Evolutionary conservation across 1,140 invertebrate species (phyloP), one percentile per base, ranked within the genome.

Genomic region (Halyomorpha halys): DNA sequence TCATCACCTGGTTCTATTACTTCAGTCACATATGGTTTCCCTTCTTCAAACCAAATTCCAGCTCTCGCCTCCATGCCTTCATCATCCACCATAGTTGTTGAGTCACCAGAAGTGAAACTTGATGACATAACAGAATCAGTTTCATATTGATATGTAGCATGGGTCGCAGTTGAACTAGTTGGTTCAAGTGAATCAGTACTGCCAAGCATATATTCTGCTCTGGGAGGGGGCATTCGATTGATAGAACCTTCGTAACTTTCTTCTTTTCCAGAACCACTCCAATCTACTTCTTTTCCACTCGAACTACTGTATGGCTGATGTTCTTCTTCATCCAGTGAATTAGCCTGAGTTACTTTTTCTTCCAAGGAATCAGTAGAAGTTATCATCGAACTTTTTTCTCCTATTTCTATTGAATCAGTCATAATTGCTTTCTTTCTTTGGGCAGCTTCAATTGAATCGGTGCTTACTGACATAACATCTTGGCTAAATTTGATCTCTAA

Each of bases 71-170:
- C 66, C 13, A 66, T 61, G 65, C 83, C 84, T 66, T 85, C 71
- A 19, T 82, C 83, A 69, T 87, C 85, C 2, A 86, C 80, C 83
- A 86, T 84, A 15, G 85, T 86, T 70, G 83, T 85, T 54, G 84
- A 86, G 65, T 84, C 85, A 70, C 82, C 84, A 74, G 86, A 89
- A 30, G 86, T 88, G 47, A 89, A 81, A 74, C 86, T 89, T 18
- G 86, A 86, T 5, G 87, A 89, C 83, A 88, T 88, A 19, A 86
- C 80, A 0, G 87, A 89, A 70, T 90, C 87, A 0, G 84, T 86
- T 73, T 89, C 87, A 70, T 86, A 87, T 69, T 88, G 87, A 71
- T 87, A 89, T n/a, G 86, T 89, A 18, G 87, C 87, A 70, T 87
- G 82, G 0, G 87, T 89, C 0, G 85, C 86, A 16, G 86, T 85